These are phyloP conservation scores for Luehdorfia chinensis DNA, from an alignment of 1,140 invertebrate species.

Conservation along the genomic window DNA sequence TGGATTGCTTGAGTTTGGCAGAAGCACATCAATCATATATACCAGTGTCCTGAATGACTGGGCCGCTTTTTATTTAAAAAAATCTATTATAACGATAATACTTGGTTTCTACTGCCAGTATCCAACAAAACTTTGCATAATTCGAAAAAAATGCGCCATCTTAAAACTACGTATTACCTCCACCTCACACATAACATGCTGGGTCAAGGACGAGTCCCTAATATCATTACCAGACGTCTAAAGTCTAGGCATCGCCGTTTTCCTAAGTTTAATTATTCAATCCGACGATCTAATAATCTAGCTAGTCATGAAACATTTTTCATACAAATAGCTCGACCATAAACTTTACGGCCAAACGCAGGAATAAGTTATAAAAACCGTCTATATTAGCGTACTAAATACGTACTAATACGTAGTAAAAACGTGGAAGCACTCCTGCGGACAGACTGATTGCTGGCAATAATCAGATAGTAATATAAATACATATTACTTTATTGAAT, in stretches of 20 bases:
- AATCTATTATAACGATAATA: too few species aligned
- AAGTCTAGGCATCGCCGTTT: background rate
- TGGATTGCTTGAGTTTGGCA: too few species aligned
- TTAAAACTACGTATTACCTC: background rate
- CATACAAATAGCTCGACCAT: constrained; percentile 49
- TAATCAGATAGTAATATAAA: background rate
- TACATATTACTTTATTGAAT: too few species aligned
- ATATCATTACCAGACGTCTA: background rate
- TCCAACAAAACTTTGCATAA: too few species aligned
- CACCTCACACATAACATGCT: background rate
- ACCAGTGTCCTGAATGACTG: too few species aligned
- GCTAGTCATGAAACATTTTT: constrained; percentile 45
- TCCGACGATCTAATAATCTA: background rate
- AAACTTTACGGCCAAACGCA: constrained; percentile 31
- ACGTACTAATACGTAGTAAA: constrained; percentile 61
- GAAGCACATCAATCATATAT: too few species aligned
- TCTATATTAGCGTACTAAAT: constrained; percentile 61
- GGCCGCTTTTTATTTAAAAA: too few species aligned
- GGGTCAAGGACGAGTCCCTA: background rate
- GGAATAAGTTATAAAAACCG: constrained; percentile 51
- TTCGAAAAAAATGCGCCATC: constrained; percentile 4
- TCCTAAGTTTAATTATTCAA: too few species aligned
- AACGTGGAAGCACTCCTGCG: constrained; percentile 74
- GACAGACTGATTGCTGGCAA: constrained; percentile 67
- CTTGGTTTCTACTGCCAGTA: too few species aligned